phyloP scores from a whole-genome alignment of 2,888 invertebrate species.

The Sericinus montela region DNA sequence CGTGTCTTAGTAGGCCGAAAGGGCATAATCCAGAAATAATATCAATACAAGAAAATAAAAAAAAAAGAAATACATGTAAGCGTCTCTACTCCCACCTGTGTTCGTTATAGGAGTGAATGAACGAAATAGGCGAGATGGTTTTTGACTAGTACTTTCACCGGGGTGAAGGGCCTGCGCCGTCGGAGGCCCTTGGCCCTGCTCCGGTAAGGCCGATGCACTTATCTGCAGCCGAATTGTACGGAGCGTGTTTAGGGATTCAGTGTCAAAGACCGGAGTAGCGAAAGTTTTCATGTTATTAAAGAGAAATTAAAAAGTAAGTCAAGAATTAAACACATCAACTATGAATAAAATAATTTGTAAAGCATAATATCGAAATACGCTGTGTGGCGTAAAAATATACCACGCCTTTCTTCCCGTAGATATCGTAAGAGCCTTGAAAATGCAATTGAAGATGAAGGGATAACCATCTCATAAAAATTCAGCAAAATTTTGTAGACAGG shows the following conservation, averaged over 20 bases:
- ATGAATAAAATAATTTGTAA: no score
- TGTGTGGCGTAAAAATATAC: no score
- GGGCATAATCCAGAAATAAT: no score
- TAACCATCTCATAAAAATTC: no score
- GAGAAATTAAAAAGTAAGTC: no score
- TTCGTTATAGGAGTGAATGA: slow-evolving; percentile 61
- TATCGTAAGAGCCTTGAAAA: no score
- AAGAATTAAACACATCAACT: no score
- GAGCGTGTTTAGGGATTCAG: background rate
- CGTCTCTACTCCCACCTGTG: slow-evolving; percentile 35
- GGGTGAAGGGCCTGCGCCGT: slow-evolving; percentile 59
- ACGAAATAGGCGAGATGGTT: slow-evolving; percentile 70
- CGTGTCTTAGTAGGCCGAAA: no score
- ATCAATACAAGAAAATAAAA: background rate
- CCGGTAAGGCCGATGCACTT: slow-evolving; percentile 46
- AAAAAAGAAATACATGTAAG: background rate
- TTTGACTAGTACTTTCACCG: slow-evolving; percentile 69
- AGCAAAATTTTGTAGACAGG: no score
- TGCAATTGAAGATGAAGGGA: no score
- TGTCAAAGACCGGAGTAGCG: slow-evolving; percentile 12
- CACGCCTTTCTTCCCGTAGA: no score
- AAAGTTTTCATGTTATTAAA: background rate
- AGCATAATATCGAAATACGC: no score
- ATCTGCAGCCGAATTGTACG: slow-evolving; percentile 40
- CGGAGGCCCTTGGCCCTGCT: slow-evolving; percentile 49